These are phyloP conservation scores for Cossypha dichroa DNA, from an alignment of 2,797 vertebrate genomes.

Conservation along the genomic window DNA sequence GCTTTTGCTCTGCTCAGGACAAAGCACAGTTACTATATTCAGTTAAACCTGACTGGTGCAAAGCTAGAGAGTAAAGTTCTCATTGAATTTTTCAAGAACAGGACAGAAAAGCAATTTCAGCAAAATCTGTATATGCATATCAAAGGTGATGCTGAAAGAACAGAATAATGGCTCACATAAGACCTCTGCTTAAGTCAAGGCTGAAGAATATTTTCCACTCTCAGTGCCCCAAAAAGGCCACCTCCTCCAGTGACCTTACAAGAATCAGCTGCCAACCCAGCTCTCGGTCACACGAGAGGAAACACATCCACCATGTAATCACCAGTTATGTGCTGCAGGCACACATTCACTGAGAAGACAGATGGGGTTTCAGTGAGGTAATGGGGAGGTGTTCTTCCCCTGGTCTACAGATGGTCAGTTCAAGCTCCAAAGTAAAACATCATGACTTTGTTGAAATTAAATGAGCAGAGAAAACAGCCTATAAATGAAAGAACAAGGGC, in stretches of 20 bases:
- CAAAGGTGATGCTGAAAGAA: not conserved
- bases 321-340: not conserved
- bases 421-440: not conserved
- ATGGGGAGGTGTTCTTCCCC: not conserved
- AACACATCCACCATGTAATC: not conserved
- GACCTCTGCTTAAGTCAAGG: not conserved
- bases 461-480: not conserved
- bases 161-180: not conserved
- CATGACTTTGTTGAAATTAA: not conserved
- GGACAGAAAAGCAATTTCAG: not conserved
- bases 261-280: not conserved
- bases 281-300: fast-evolving
- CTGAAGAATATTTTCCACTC: not conserved
- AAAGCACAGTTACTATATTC: not conserved
- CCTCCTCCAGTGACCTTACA: not conserved
- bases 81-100: not conserved
- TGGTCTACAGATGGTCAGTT: not conserved
- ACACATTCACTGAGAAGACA: not conserved
- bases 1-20: not conserved
- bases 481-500: not conserved
- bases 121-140: not conserved
- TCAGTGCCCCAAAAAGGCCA: not conserved
- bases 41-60: not conserved
- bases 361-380: not conserved
- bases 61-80: not conserved